A percentile compares a stretch with the other conserved stretches of the same genome.
These are phyloP conservation scores for Triops cancriformis DNA, from an alignment of 1,140 invertebrate genomes.

Conservation along the genomic window DNA sequence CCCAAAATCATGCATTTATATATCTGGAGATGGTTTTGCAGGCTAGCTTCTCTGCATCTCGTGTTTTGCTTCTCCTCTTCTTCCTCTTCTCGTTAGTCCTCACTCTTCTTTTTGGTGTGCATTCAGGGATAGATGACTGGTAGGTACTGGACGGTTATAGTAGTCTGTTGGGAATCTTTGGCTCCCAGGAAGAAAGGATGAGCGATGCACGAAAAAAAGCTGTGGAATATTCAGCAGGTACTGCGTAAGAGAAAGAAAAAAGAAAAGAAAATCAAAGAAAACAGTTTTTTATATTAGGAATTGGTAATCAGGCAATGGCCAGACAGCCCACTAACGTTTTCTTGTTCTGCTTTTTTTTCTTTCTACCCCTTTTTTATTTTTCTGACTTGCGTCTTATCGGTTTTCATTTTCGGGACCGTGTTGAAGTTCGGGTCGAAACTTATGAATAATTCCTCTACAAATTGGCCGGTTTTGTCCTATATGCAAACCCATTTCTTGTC, in stretches of 20 bases:
- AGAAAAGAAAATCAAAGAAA: not conserved
- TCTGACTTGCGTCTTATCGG: not conserved
- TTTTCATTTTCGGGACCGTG: constrained; percentile 5
- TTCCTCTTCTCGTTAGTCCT: not conserved
- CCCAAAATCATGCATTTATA: not conserved
- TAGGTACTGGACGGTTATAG: not conserved
- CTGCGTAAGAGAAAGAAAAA: not conserved
- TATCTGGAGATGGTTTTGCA: not conserved
- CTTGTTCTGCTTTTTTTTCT: not conserved
- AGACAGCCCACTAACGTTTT: constrained; percentile 5
- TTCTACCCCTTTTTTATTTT: not conserved
- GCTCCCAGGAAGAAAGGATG: not conserved
- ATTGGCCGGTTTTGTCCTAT: constrained; percentile 2
- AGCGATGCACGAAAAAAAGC: not conserved
- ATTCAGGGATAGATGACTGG: not conserved
- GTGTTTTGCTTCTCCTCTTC: not conserved
- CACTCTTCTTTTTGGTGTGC: not conserved
- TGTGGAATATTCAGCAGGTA: not conserved
- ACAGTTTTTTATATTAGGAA: constrained; percentile 4
- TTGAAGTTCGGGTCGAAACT: not conserved
- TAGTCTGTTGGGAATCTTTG: not conserved
- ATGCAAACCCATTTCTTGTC: not conserved
- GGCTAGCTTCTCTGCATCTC: not conserved
- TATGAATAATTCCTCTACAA: constrained; percentile 6
- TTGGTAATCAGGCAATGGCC: constrained; percentile 2